Evolutionary conservation across 1,140 invertebrate species (phyloP).

Genomic region (Oncopodura yosiiana): DNA sequence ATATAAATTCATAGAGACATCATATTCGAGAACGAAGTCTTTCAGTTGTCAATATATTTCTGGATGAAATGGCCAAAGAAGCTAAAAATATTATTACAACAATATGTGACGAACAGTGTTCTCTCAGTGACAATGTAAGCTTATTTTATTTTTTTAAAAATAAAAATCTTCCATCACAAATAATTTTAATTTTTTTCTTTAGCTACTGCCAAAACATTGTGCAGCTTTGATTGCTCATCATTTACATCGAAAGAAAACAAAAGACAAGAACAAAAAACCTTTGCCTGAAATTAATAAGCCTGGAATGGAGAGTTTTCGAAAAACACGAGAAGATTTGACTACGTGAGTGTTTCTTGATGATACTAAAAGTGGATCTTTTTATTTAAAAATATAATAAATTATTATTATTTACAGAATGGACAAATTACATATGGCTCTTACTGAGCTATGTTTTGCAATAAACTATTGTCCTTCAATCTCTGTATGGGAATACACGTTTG

Average conservation of each 20-base stretch:
- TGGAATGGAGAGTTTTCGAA: slow-evolving; percentile 86
- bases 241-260: slow-evolving; percentile 74
- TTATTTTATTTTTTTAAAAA: slow-evolving; percentile 1
- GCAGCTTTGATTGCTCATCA: slow-evolving; percentile 76
- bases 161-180: neutral
- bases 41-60: slow-evolving; percentile 92
- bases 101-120: slow-evolving; percentile 94
- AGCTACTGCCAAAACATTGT: slow-evolving; percentile 85
- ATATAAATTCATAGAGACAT: slow-evolving; percentile 53
- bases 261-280: slow-evolving; percentile 81
- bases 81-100: slow-evolving; percentile 97
- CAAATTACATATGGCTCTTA: slow-evolving; percentile 95
- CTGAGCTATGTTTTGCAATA: slow-evolving; percentile 92
- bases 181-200: slow-evolving; percentile 27
- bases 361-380: too few species aligned
- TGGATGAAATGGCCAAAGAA: slow-evolving; percentile 98
- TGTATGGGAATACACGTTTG: slow-evolving; percentile 98
- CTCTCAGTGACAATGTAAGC: slow-evolving; percentile 71
- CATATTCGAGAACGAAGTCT: slow-evolving; percentile 90
- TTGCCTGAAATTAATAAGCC: slow-evolving; percentile 74
- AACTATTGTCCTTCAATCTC: slow-evolving; percentile 94
- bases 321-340: slow-evolving; percentile 89
- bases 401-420: slow-evolving; percentile 64
- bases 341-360: slow-evolving; percentile 52
- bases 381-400: too few species aligned